Percentiles rank a stretch among this genome's conserved stretches.
These are phyloP conservation scores for Ecdyonurus torrentis DNA, from an alignment of 2,888 invertebrate genomes.

Conservation along the genomic window DNA sequence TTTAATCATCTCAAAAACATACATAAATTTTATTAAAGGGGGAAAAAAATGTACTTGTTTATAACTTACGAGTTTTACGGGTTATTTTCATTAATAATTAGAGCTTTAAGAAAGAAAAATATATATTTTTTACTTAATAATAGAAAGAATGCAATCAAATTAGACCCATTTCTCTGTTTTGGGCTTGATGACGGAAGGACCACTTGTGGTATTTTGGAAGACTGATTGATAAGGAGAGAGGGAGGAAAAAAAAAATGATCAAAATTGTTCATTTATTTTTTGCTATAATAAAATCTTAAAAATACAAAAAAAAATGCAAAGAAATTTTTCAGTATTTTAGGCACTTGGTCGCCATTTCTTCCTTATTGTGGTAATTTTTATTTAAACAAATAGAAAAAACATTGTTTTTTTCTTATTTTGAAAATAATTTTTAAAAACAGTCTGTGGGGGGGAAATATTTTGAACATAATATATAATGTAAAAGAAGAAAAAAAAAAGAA, in stretches of 20 bases:
- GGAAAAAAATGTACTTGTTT: too few relatives aligned
- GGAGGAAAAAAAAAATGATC: too few relatives aligned
- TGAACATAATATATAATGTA: too few relatives aligned
- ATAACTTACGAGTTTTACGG: neutral
- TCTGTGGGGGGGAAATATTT: neutral
- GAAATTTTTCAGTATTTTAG: neutral
- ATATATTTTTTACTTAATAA: too few relatives aligned
- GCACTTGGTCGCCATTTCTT: neutral
- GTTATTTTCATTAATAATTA: too few relatives aligned
- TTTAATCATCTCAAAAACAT: neutral
- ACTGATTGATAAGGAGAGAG: neutral
- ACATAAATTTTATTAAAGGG: too few relatives aligned
- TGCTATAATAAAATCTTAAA: neutral
- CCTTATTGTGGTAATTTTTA: neutral
- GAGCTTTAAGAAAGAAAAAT: too few relatives aligned
- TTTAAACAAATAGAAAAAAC: neutral
- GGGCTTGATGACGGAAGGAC: neutral
- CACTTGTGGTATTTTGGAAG: neutral
- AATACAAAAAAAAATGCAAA: neutral
- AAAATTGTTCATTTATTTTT: neutral
- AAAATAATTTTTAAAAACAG: neutral
- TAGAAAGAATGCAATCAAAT: neutral
- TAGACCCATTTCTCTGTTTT: neutral
- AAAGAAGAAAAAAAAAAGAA: too few relatives aligned
- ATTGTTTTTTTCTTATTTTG: too few relatives aligned